Conservation (phyloP, 2,888 invertebrate species). For the Rhagonycha fulva region DNA sequence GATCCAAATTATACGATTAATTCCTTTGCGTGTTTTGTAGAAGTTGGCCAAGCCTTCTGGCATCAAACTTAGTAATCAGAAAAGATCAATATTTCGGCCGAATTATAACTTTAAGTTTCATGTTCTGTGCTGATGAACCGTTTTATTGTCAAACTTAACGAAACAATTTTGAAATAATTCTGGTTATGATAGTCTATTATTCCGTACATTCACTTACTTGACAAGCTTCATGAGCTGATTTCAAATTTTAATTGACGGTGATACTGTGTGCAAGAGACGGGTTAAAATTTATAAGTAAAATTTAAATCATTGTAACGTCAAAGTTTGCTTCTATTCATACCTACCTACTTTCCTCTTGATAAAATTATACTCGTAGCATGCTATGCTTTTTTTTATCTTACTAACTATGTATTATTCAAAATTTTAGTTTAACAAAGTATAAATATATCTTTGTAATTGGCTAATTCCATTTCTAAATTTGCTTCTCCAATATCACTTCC, state of each 20-base stretch:
- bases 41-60: slow-evolving; percentile 34
- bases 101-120: slow-evolving; percentile 32
- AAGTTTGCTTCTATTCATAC: background rate
- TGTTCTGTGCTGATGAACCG: slow-evolving; percentile 37
- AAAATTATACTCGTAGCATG: background rate
- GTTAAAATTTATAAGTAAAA: slow-evolving; percentile 7
- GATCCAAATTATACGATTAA: slow-evolving; percentile 30
- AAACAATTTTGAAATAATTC: slow-evolving; percentile 33
- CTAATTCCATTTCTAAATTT: no score
- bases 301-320: slow-evolving; percentile 12
- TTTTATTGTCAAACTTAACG: slow-evolving; percentile 38
- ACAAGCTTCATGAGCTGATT: slow-evolving; percentile 34
- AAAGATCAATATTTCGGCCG: slow-evolving; percentile 32
- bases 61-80: slow-evolving; percentile 33
- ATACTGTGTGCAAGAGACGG: slow-evolving; percentile 26
- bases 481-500: no score
- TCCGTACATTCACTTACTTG: slow-evolving; percentile 17
- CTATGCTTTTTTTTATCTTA: background rate
- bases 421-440: background rate
- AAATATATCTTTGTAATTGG: background rate
- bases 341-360: background rate
- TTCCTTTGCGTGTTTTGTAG: slow-evolving; percentile 33
- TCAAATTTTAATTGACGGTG: slow-evolving; percentile 36
- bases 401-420: background rate
- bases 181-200: slow-evolving; percentile 28